These are phyloP conservation scores for Taphrorychus bicolor DNA, from an alignment of 2,888 invertebrate species.

Conservation along the genomic window DNA sequence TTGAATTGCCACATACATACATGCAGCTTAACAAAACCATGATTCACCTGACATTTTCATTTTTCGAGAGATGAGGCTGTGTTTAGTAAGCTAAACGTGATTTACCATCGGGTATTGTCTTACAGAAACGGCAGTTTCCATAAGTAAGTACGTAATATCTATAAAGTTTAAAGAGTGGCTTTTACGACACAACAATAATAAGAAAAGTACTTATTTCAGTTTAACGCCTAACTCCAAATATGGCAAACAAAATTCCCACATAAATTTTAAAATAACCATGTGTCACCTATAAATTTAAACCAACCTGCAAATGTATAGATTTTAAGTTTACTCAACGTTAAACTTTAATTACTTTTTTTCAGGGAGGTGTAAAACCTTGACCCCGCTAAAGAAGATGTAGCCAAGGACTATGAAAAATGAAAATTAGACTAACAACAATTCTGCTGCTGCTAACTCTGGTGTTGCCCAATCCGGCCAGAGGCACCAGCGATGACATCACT, in stretches of 20 bases:
- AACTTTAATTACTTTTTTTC: not conserved
- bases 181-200: no score
- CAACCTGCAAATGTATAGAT: not conserved
- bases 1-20: not conserved
- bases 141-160: not conserved
- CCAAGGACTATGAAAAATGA: not conserved
- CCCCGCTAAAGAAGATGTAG: not conserved
- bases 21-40: not conserved
- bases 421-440: not conserved
- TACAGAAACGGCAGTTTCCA: not conserved
- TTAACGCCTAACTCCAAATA: not conserved
- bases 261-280: not conserved
- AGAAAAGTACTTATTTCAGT: no score
- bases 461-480: not conserved
- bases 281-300: not conserved
- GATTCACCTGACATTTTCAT: not conserved
- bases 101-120: not conserved
- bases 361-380: not conserved
- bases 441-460: not conserved
- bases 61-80: no score
- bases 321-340: no score
- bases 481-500: constrained; percentile 48
- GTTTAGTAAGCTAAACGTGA: not conserved
- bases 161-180: no score
- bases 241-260: not conserved